phyloP scores from a whole-genome alignment of 2,113 vertebrate genomes.

The Lycaon pictus region DNA sequence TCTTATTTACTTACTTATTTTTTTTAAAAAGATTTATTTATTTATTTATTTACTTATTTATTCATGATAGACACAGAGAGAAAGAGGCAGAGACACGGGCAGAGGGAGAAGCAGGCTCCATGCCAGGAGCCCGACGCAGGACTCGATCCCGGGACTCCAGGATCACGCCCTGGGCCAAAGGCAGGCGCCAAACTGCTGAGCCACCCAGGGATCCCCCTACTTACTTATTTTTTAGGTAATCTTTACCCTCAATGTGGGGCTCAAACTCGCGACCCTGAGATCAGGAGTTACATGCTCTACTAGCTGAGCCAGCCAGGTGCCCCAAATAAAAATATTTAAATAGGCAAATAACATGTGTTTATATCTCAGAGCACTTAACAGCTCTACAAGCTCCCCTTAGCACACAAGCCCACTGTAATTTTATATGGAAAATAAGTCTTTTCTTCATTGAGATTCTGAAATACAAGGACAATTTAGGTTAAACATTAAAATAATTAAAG shows the following conservation, averaged over 20 bases:
- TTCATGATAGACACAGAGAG: no score
- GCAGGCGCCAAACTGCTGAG: no score
- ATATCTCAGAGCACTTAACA: not conserved
- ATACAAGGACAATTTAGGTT: not conserved
- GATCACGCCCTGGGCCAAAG: no score
- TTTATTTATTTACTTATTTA: not conserved
- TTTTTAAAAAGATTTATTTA: no score
- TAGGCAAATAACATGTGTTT: not conserved
- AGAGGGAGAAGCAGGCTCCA: no score
- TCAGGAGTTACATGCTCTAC: not conserved
- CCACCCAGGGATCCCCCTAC: no score
- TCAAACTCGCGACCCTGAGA: not conserved
- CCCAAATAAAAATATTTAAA: not conserved
- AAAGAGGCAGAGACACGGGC: no score
- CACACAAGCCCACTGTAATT: not conserved
- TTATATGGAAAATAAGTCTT: not conserved
- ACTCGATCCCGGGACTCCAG: no score
- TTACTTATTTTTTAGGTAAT: not conserved
- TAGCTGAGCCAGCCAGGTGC: not conserved
- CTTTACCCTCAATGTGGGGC: not conserved
- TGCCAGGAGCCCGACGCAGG: no score
- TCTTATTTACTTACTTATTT: not conserved
- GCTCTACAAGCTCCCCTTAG: not conserved
- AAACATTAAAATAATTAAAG: slow-evolving; percentile 41
- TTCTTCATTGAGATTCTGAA: slow-evolving; percentile 20